These are phyloP conservation scores for Muntiacus muntjak DNA, from an alignment of 2,113 vertebrate genomes.

Conservation along the genomic window DNA sequence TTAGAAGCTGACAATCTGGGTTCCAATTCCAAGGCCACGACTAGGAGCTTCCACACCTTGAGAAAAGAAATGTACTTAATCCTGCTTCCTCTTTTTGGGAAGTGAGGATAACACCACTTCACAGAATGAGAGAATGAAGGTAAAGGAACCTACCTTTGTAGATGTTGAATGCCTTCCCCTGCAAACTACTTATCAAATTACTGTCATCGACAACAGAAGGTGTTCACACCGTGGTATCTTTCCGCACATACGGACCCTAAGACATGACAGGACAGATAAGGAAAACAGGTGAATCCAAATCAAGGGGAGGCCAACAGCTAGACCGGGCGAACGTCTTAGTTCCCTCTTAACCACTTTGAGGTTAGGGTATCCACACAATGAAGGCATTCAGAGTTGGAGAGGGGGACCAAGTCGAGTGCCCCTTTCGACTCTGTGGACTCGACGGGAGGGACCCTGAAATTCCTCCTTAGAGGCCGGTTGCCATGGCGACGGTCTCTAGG, in stretches of 20 bases:
- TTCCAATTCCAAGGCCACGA: slow-evolving; percentile 1
- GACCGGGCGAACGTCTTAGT: background rate
- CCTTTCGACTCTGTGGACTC: slow-evolving; percentile 35
- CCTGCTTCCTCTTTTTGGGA: slow-evolving; percentile 17
- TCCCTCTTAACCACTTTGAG: background rate
- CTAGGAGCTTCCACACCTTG: background rate
- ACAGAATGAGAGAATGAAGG: background rate
- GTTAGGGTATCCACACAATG: background rate
- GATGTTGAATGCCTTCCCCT: background rate
- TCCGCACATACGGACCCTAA: background rate
- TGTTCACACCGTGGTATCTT: background rate
- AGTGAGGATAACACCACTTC: background rate
- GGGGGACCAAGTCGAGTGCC: background rate
- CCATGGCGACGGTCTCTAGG: slow-evolving; percentile 68
- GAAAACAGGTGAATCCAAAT: slow-evolving; percentile 28
- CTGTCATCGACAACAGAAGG: background rate
- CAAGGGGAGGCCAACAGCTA: background rate
- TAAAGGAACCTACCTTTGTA: slow-evolving; percentile 11
- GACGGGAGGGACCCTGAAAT: slow-evolving; percentile 62
- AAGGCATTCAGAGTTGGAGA: slow-evolving; percentile 40
- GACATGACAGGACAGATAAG: background rate
- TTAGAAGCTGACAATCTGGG: background rate
- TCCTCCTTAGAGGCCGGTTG: slow-evolving; percentile 64
- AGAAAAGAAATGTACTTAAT: background rate
- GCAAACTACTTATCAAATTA: background rate